These are phyloP conservation scores for Sorex araneus DNA, from an alignment of 2,113 vertebrate species.

Conservation along the genomic window DNA sequence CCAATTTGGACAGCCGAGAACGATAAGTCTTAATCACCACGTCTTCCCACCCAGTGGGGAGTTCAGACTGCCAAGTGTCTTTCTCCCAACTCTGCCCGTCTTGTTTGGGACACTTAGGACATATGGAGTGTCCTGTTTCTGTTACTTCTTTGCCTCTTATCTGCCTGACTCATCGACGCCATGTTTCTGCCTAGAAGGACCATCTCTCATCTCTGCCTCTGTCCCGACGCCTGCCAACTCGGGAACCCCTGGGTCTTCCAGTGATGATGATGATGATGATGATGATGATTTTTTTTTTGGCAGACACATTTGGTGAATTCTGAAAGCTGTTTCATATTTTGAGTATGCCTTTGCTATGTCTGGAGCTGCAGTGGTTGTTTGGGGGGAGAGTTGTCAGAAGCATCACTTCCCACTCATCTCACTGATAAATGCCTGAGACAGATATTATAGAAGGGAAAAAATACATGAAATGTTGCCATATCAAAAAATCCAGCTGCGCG, in stretches of 20 bases:
- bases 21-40: neutral
- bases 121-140: neutral
- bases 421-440: neutral
- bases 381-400: neutral
- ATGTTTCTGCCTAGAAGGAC: neutral
- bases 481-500: neutral
- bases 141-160: neutral
- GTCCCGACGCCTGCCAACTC: no score
- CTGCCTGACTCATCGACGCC: neutral
- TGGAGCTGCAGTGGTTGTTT: neutral
- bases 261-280: neutral
- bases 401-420: neutral
- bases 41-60: neutral
- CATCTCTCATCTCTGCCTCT: neutral
- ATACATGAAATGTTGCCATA: neutral
- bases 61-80: constrained; percentile 33
- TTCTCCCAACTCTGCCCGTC: neutral
- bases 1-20: constrained; percentile 19
- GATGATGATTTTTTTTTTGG: neutral
- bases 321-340: neutral
- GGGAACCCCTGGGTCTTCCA: neutral
- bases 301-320: neutral
- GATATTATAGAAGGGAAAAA: neutral
- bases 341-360: neutral
- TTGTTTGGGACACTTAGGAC: neutral